Evolutionary conservation across 2,888 invertebrate genomes (phyloP), one percentile per base, ranked within the genome.

Genomic region (Amitus sp.): DNA sequence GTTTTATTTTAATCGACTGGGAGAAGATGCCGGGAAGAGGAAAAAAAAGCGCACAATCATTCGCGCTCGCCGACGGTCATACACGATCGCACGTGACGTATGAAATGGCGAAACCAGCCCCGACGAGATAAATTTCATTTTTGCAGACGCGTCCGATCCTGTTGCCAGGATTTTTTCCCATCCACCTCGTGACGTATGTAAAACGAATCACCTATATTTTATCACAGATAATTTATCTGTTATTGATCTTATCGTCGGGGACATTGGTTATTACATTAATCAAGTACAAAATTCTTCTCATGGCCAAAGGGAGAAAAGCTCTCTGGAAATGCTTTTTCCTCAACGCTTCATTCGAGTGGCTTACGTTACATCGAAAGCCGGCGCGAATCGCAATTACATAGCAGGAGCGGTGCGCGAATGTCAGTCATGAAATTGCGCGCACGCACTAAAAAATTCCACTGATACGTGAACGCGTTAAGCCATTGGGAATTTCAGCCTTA

Each of bases 351-450:
- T 23, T 23, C 23, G 23, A 23, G 23, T 7, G 23, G 23, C 63
- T 47, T 27, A n/a, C n/a, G n/a, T n/a, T n/a, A 10, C 39, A 48
- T 48, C 48, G 48, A 52, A 46, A 33, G 42, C 18, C 59, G 53
- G 46, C 39, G 48, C 52, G 48, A 59, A 46, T 59, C 13, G 53
- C 53, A 53, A 53, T 59, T 53, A 49, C 59, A 59, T 47, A 54
- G 59, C 45, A 10, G 53, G 27, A 47, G 54, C 47, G 27, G 34
- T 33, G 20, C 10, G 30, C 13, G 28, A 37, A 37, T 39, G 45
- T 37, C 37, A 37, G 37, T 37, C 37, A 12, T 18, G 47, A 19
- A 47, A 9, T 30, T 34, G 37, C 23, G 7, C 45, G 27, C 13
- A n/a, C 12, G 45, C 18, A 34, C 12, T n/a, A n/a, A n/a, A n/a